phyloP scores from a whole-genome alignment of 2,888 invertebrate species.

The Bruchidius siliquastri region DNA sequence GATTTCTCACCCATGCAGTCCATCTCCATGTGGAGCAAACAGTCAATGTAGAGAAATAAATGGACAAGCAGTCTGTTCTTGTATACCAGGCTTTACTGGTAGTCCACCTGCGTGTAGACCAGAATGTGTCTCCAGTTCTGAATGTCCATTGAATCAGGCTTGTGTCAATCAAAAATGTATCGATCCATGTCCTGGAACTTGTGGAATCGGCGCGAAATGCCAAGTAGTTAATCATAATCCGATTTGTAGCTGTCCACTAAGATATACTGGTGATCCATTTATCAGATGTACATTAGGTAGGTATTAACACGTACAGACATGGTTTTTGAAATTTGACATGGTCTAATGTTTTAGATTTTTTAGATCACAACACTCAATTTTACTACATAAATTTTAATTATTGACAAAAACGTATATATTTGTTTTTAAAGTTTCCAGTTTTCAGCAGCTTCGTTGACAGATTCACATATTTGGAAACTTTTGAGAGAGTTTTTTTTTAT shows the following conservation, averaged over 20 bases:
- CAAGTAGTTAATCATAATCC: slow-evolving; percentile 73
- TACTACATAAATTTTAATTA: too few relatives aligned
- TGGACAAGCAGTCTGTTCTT: slow-evolving; percentile 68
- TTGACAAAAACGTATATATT: too few relatives aligned
- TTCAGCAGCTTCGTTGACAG: too few relatives aligned
- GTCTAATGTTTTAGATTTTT: too few relatives aligned
- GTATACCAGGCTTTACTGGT: slow-evolving; percentile 65
- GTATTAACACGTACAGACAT: too few relatives aligned
- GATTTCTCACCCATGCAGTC: slow-evolving; percentile 55
- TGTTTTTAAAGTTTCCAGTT: too few relatives aligned
- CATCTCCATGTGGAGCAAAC: slow-evolving; percentile 76
- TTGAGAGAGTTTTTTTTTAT: too few relatives aligned
- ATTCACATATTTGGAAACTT: too few relatives aligned
- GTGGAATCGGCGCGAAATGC: slow-evolving; percentile 69
- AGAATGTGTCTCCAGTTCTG: slow-evolving; percentile 68
- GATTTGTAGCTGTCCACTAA: slow-evolving; percentile 67
- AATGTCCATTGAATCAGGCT: slow-evolving; percentile 64
- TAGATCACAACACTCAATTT: too few relatives aligned
- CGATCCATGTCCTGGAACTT: slow-evolving; percentile 68
- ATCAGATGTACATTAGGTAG: slow-evolving; percentile 57
- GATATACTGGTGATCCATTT: slow-evolving; percentile 54
- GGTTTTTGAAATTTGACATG: too few relatives aligned
- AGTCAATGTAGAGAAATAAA: slow-evolving; percentile 56
- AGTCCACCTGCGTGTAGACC: slow-evolving; percentile 69
- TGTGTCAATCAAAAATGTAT: slow-evolving; percentile 71